phyloP scores from a whole-genome alignment of 2,888 invertebrate species.

The Coelopa pilipes region DNA sequence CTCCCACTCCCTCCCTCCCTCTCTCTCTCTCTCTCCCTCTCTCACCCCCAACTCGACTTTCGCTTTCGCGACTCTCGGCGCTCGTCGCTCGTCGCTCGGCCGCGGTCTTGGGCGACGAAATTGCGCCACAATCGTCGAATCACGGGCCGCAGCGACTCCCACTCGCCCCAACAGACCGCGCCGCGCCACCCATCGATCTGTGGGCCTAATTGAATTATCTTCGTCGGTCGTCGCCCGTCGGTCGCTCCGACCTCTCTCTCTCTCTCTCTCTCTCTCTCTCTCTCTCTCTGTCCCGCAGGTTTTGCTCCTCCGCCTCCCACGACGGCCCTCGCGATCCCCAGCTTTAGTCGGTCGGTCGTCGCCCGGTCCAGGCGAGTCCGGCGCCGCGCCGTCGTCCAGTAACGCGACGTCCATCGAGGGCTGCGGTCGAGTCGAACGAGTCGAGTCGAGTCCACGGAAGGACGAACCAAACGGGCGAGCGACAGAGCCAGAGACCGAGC shows the following conservation, averaged over 20 bases:
- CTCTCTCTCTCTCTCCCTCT: too few relatives aligned
- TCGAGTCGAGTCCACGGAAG: slow-evolving; percentile 9
- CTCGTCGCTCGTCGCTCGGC: not conserved
- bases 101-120: too few relatives aligned
- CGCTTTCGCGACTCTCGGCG: not conserved
- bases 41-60: too few relatives aligned
- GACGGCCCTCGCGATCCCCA: not conserved
- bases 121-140: too few relatives aligned
- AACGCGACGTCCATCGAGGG: slow-evolving; percentile 22
- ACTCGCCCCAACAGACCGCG: too few relatives aligned
- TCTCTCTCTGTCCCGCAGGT: too few relatives aligned
- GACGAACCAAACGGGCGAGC: not conserved
- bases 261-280: slow-evolving; percentile 35
- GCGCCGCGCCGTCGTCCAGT: not conserved
- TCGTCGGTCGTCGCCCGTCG: not conserved
- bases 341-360: too few relatives aligned
- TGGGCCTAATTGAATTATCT: slow-evolving; percentile 34
- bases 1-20: too few relatives aligned
- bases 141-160: too few relatives aligned
- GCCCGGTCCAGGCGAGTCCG: too few relatives aligned
- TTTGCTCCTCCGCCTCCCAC: slow-evolving; percentile 8
- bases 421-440: slow-evolving; percentile 17
- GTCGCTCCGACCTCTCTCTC: not conserved
- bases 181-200: not conserved
- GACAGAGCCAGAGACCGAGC: not conserved